Base-by-base conservation (phyloP, 2,888 invertebrate genomes). In the Zaprionus lineosus region DNA sequence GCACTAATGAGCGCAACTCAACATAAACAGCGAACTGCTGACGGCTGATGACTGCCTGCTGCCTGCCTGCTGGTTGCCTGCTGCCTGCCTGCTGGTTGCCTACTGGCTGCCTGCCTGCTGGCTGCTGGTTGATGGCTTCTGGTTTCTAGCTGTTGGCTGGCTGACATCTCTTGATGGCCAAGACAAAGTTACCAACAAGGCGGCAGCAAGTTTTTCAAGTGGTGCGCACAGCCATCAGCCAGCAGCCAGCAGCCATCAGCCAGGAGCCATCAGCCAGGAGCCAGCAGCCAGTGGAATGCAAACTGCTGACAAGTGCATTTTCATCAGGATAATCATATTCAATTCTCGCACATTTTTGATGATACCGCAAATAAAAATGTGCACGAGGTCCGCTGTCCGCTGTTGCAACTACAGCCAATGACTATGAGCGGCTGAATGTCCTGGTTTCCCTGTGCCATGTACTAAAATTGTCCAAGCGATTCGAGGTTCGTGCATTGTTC, bases 271-370 rank as follows among this genome's bases (percentile, higher is more conserved):
- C n/a, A n/a, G n/a, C n/a, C n/a, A n/a, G n/a, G n/a, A n/a, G n/a
- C n/a, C n/a, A n/a, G n/a, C n/a, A n/a, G n/a, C n/a, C n/a, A n/a
- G n/a, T n/a, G n/a, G n/a, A 12, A 11, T 60, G 58, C 52, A 59
- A 65, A 65, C 62, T 82, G 83, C 77, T 79, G 83, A 76, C 83
- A 70, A 83, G 65, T 79, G 79, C 76, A 76, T 84, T 83, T 71
- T 74, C 76, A 75, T 76, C 74, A 61, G 41, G 61, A 76, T 70
- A 66, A 78, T 77, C 72, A 75, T 61, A 72, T 41, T 31, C 33
- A 3, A 7, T 28, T 33, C 41, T 58, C 52, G 74, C 29, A 63
- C 50, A 24, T 66, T 76, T 51, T n/a, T 4, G 9, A 1, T 19
- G 1, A n/a, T n/a, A n/a, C 16, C n/a, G 12, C 0, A 6, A n/a